Evolutionary conservation across 2,113 vertebrate species (phyloP).

Genomic region (Eulemur macaco): DNA sequence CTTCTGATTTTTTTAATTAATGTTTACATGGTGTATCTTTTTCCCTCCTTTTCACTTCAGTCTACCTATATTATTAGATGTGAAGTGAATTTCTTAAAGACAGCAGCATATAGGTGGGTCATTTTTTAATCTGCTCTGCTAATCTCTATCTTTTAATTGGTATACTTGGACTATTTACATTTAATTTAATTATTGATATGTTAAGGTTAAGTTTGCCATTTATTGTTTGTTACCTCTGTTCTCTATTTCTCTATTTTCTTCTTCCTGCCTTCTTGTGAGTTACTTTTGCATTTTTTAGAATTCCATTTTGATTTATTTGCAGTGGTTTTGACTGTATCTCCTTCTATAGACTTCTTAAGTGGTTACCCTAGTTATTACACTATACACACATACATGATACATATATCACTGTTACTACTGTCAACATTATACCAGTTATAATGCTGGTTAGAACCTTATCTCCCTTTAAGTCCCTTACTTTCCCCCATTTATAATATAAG

Average conservation of each 20-base stretch:
- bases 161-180: neutral
- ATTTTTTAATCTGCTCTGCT: neutral
- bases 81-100: neutral
- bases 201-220: neutral
- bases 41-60: neutral
- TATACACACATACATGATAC: neutral
- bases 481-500: neutral
- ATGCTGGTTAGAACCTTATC: neutral
- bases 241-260: neutral
- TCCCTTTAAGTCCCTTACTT: neutral
- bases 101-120: neutral
- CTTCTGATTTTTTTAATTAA: constrained; percentile 15
- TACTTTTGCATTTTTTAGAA: neutral
- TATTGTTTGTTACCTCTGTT: neutral
- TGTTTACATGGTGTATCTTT: neutral
- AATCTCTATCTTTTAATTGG: neutral
- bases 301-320: neutral
- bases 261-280: neutral
- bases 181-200: neutral
- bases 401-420: neutral
- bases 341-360: neutral
- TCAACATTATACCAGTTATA: neutral
- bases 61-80: neutral
- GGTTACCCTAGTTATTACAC: neutral
- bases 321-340: neutral